Conservation (phyloP, 1,140 invertebrate species). For the Acromyrmex heyeri region DNA sequence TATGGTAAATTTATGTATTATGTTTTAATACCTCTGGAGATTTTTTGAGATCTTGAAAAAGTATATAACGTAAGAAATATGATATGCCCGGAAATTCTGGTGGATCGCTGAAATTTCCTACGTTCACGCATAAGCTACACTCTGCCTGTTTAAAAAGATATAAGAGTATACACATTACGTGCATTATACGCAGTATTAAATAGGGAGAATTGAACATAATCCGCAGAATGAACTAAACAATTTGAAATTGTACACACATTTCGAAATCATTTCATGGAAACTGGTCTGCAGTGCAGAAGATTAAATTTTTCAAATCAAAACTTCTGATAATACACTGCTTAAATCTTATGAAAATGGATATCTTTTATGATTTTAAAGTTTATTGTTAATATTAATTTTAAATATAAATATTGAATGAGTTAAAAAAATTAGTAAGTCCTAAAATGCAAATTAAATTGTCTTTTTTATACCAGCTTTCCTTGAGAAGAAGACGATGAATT, state of each 20-base stretch:
- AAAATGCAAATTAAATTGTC: neutral
- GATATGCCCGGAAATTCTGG: slow-evolving; percentile 94
- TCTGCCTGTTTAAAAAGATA: slow-evolving; percentile 87
- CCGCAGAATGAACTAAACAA: neutral
- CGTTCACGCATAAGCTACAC: slow-evolving; percentile 90
- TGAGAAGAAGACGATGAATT: slow-evolving; percentile 60
- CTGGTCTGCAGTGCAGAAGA: too few relatives aligned
- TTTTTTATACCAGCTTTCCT: slow-evolving; percentile 83
- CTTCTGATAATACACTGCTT: neutral
- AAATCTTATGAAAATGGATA: neutral
- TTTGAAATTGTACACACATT: neutral
- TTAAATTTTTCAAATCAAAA: too few relatives aligned
- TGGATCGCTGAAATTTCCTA: slow-evolving; percentile 92
- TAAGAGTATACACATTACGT: neutral
- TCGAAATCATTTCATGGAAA: too few relatives aligned
- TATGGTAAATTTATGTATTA: too few relatives aligned
- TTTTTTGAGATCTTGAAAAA: slow-evolving; percentile 96
- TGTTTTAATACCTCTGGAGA: slow-evolving; percentile 88
- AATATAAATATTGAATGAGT: too few relatives aligned
- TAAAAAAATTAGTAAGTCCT: neutral
- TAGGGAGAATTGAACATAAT: neutral
- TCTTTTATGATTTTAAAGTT: neutral
- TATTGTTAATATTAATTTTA: neutral
- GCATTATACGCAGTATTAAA: neutral
- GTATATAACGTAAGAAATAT: slow-evolving; percentile 98